These are phyloP conservation scores for Labrus mixtus DNA, from an alignment of 2,113 vertebrate genomes.

Conservation along the genomic window DNA sequence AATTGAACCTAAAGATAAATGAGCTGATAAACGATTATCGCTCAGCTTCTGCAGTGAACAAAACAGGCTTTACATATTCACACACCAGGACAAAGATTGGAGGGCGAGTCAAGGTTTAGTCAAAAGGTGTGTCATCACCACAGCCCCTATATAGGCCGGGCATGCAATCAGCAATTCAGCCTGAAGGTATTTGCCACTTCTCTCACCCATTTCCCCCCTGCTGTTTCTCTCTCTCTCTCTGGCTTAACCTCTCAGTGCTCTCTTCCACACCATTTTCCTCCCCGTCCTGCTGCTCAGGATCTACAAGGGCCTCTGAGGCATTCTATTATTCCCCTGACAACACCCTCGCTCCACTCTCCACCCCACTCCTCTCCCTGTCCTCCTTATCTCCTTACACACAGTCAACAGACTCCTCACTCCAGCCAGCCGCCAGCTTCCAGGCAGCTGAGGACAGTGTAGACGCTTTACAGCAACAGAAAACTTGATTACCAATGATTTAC, in stretches of 20 bases:
- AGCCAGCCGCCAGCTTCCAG: conserved; percentile 3
- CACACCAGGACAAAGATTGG: conserved; percentile 50
- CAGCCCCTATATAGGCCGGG: conserved; percentile 28
- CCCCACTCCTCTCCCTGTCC: conserved; percentile 28
- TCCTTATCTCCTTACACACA: conserved; percentile 42
- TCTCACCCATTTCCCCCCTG: conserved; percentile 55
- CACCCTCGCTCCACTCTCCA: conserved; percentile 36
- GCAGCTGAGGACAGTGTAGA: not conserved
- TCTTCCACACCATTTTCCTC: conserved; percentile 52
- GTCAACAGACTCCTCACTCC: too few species aligned
- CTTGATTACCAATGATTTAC: not conserved
- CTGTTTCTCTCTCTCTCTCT: conserved; percentile 49
- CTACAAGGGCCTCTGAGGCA: conserved; percentile 54
- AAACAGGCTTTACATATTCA: conserved; percentile 31
- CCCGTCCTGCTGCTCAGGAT: conserved; percentile 43
- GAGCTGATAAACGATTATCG: conserved; percentile 40
- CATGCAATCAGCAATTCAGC: conserved; percentile 55
- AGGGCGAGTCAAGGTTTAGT: conserved; percentile 64
- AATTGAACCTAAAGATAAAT: conserved; percentile 53
- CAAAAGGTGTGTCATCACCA: conserved; percentile 68
- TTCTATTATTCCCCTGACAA: conserved; percentile 69
- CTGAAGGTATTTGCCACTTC: conserved; percentile 64
- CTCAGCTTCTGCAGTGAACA: conserved; percentile 32
- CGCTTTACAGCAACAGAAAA: not conserved
- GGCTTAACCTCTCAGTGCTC: conserved; percentile 55